Evolutionary conservation across 2,888 invertebrate species (phyloP), one percentile per base, ranked within the genome.

Genomic region (Drosophila algonquin): DNA sequence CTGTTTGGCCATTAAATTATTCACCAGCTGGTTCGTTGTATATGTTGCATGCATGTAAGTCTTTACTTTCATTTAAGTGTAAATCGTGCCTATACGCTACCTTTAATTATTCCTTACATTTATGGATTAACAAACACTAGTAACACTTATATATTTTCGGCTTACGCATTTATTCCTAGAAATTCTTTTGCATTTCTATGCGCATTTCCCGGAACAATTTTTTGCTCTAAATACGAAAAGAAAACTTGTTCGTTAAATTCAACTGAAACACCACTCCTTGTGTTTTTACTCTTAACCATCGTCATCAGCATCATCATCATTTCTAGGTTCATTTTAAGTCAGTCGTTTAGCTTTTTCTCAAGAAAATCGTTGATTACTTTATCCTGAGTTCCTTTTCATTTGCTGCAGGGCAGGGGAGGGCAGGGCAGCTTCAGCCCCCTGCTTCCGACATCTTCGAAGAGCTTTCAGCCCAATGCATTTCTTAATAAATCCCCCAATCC

Each of bases 351-450:
- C 30, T 18, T 18, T 21, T 35, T 2, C 9, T 21, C 18, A 47
- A 30, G 75, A 71, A 75, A 54, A 44, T 58, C 76, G 45, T 73
- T 79, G 84, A 81, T 79, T 83, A 73, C 74, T 71, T 77, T 74
- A 65, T 63, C 68, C 67, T 61, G 72, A 72, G 73, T 70, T 71
- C 73, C 76, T 70, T 73, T 77, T 63, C 79, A 76, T 79, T 80
- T 81, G 67, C 76, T 53, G 53, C 14, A 27, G 8, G 30, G 30
- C 8, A 30, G 48, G 21, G 55, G 54, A 40, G 9, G 8, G 53
- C 6, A 27, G 8, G 30, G 30, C 30, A 30, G 48, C 52, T 65
- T 52, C 64, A 44, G 16, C 48, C 71, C 63, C 63, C 35, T 48
- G 46, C 6, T 70, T 55, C n/a, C 16, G 18, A 50, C 44, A 63